A percentile compares a stretch with the other conserved stretches of the same genome.
These are phyloP conservation scores for Dascyllus trimaculatus DNA, from an alignment of 2,113 vertebrate species.

Conservation along the genomic window DNA sequence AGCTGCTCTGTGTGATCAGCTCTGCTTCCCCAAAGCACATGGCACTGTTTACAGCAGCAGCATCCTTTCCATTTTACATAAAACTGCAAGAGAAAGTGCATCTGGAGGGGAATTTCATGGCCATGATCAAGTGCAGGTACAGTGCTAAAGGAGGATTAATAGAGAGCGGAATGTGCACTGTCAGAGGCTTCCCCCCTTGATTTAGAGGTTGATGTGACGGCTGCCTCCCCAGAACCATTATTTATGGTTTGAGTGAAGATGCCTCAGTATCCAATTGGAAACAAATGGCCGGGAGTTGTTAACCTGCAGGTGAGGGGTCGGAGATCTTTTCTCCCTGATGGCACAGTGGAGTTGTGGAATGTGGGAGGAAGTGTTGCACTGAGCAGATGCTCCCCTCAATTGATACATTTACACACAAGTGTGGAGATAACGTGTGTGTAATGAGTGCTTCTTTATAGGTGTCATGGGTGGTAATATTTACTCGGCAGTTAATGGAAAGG, in stretches of 20 bases:
- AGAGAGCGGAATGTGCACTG: conserved; percentile 77
- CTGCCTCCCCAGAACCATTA: conserved; percentile 67
- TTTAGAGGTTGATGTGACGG: conserved; percentile 73
- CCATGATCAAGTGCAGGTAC: conserved; percentile 65
- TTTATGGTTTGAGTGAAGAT: conserved; percentile 79
- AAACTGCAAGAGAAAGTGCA: conserved; percentile 23
- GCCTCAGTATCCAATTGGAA: conserved; percentile 80
- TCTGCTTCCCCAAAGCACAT: conserved; percentile 42
- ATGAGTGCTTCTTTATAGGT: not conserved
- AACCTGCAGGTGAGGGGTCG: conserved; percentile 81
- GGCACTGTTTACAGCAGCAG: conserved; percentile 43
- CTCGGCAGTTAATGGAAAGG: conserved; percentile 9
- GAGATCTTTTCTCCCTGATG: conserved; percentile 63
- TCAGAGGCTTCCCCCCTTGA: conserved; percentile 71
- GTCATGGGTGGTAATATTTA: conserved; percentile 10
- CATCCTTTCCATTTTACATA: conserved; percentile 11
- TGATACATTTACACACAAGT: conserved; percentile 40
- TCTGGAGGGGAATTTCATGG: conserved; percentile 19
- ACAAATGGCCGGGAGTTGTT: conserved; percentile 83
- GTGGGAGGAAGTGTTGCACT: conserved; percentile 78
- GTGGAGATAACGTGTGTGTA: conserved; percentile 8
- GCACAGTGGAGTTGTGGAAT: conserved; percentile 76
- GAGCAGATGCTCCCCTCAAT: conserved; percentile 63
- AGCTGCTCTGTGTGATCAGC: conserved; percentile 19
- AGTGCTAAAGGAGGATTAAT: conserved; percentile 38